phyloP scores from a whole-genome alignment of 2,113 vertebrate genomes.

The Mesoclemmys tuberculata region DNA sequence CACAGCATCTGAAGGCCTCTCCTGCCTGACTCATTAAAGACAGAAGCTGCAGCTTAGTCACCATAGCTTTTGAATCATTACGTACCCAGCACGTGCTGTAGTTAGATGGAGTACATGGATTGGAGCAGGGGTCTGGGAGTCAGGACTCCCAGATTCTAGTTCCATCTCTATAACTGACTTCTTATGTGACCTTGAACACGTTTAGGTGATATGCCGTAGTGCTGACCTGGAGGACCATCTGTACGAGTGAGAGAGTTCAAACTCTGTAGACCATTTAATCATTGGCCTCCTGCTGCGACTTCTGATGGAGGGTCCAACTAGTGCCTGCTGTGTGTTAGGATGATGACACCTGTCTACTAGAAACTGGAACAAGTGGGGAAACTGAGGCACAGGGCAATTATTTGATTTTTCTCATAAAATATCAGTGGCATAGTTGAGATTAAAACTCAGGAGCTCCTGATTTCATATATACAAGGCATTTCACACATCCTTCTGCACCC shows the following conservation, averaged over 20 bases:
- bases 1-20: constrained; percentile 12
- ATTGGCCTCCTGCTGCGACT: not conserved
- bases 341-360: not conserved
- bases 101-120: not conserved
- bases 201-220: not conserved
- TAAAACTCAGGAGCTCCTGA: not conserved
- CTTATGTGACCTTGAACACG: not conserved
- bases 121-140: not conserved
- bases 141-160: not conserved
- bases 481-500: not conserved
- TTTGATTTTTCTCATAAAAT: not conserved
- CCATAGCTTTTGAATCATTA: not conserved
- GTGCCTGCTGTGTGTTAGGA: not conserved
- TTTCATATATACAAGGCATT: not conserved
- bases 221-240: not conserved
- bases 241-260: not conserved
- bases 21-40: constrained; percentile 40
- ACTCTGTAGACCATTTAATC: not conserved
- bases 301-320: not conserved
- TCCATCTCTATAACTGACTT: not conserved
- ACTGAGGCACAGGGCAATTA: not conserved
- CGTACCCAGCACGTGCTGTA: not conserved
- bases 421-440: not conserved
- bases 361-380: not conserved
- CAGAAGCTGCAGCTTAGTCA: not conserved